These are phyloP conservation scores for Anguilla obscura DNA, from an alignment of 2,797 vertebrate genomes.

Conservation along the genomic window DNA sequence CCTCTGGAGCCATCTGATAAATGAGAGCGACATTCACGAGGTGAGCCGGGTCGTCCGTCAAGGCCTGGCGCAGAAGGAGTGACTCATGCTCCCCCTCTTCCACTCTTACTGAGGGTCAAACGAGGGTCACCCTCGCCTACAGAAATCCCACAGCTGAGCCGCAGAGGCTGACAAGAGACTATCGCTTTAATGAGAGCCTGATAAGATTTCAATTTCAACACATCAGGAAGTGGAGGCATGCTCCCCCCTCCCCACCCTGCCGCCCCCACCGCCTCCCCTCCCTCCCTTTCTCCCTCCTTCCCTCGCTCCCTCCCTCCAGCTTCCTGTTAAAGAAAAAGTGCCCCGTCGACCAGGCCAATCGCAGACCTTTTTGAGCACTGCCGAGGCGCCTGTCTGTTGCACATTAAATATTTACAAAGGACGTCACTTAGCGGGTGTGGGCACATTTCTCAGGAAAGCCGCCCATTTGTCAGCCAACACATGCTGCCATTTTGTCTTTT, in stretches of 20 bases:
- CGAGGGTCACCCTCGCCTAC: not conserved
- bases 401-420: slow-evolving; percentile 23
- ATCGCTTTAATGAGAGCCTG: not conserved
- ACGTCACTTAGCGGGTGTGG: not conserved
- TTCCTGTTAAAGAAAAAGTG: not conserved
- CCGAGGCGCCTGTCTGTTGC: not conserved
- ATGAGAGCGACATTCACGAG: slow-evolving; percentile 3
- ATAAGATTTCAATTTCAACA: slow-evolving; percentile 2
- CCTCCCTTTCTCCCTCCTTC: not conserved
- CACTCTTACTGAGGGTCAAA: not conserved
- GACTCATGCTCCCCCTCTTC: not conserved
- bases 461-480: not conserved
- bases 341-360: not conserved
- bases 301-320: not conserved
- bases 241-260: not conserved
- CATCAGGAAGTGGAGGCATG: not conserved
- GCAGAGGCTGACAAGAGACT: not conserved
- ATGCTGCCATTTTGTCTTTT: not conserved
- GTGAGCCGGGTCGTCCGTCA: not conserved
- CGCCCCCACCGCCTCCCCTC: not conserved
- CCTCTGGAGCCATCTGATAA: not conserved
- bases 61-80: not conserved
- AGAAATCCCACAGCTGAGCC: not conserved
- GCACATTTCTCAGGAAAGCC: slow-evolving; percentile 4
- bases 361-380: not conserved